Percentiles rank a stretch among this genome's conserved stretches.
Conservation (phyloP, 2,113 vertebrate genomes). For the Grantiella picta region DNA sequence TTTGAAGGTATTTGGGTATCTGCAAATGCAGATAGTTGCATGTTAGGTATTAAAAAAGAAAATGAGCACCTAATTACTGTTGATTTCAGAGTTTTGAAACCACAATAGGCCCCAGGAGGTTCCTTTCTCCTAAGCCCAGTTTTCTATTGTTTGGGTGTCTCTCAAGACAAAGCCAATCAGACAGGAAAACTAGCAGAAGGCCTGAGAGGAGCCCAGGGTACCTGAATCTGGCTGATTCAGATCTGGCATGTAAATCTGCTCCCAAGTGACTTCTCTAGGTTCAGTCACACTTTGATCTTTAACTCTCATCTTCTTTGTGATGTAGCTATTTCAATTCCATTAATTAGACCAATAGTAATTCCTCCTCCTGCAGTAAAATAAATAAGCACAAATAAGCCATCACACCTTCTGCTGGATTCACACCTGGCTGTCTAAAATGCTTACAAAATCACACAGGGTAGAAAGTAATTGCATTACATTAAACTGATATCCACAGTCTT, state of each 20-base stretch:
- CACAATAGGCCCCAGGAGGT: background rate
- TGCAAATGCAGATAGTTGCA: background rate
- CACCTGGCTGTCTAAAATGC: slow-evolving; percentile 15
- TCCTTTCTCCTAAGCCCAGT: background rate
- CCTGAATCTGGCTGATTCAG: background rate
- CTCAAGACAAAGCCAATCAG: background rate
- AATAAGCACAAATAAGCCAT: slow-evolving; percentile 18
- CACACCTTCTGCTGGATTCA: background rate
- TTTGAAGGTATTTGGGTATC: background rate
- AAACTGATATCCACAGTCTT: background rate
- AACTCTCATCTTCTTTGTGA: slow-evolving; percentile 52
- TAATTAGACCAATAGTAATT: slow-evolving; percentile 24
- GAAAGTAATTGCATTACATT: slow-evolving; percentile 11
- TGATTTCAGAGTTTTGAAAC: background rate
- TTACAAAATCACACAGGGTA: background rate
- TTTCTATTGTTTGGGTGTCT: background rate
- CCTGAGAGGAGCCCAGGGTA: background rate
- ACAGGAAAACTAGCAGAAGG: background rate
- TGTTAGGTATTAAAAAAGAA: background rate
- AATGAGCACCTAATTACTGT: background rate
- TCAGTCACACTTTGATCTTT: slow-evolving; percentile 57
- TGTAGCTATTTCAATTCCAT: slow-evolving; percentile 2
- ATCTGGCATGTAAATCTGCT: slow-evolving; percentile 12
- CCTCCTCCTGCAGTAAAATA: slow-evolving; percentile 5
- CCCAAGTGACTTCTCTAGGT: slow-evolving; percentile 37